Evolutionary conservation across 2,888 invertebrate genomes (phyloP), one percentile per base, ranked within the genome.

Genomic region (Lasius fuliginosus): DNA sequence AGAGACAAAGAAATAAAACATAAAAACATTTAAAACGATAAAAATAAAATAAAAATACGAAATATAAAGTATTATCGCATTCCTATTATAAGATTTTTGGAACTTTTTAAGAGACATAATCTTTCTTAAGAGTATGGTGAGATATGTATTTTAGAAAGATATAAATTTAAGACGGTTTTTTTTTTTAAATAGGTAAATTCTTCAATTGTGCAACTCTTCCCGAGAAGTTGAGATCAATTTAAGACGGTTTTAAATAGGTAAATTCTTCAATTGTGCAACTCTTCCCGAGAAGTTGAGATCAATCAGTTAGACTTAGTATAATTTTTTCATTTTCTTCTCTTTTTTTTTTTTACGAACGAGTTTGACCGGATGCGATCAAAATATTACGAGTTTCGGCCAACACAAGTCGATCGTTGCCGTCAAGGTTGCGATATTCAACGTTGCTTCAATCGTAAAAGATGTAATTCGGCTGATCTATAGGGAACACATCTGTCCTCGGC

Each of bases 401-500:
- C 30, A 56, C 56, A 65, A 74, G 75, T 53, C 49, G 8, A 53
- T 53, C n/a, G 15, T 23, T 23, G 8, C 5, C 30, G 3, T 6
- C 88, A 88, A 88, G 87, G 88, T 76, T 84, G 30, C 23, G 49
- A 33, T n/a, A 42, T 36, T 58, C 30, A 33, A 36, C 23, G 40
- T 53, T 9, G 8, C 12, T 46, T 15, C 15, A n/a, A 4, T 62
- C 60, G 46, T 81, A 81, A 81, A 60, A 81, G 46, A 23, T 42
- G 68, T 68, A 60, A 46, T n/a, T 53, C 64, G 62, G 23, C 27
- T 30, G 60, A 68, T 60, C 9, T n/a, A 36, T 23, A 40, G 8
- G 15, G 49, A 67, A 18, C 49, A 53, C 56, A 46, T 12, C 12
- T 23, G 62, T 62, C 30, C 53, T 79, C 60, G 40, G 1, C n/a